Evolutionary conservation across 2,888 invertebrate species (phyloP).

Genomic region (Carabus problematicus): DNA sequence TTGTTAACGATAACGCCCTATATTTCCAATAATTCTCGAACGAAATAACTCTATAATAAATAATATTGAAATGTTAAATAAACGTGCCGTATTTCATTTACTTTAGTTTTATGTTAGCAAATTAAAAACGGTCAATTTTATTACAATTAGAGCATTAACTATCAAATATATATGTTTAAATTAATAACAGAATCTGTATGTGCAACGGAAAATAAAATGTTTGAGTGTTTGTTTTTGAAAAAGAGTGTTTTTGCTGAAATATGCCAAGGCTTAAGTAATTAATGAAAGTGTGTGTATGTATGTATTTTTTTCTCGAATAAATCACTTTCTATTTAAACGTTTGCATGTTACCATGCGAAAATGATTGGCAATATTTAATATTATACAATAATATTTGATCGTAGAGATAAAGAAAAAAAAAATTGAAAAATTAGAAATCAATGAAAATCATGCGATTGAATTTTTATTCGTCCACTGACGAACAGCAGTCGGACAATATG

Average conservation of each 20-base stretch:
- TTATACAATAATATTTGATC: too few species aligned
- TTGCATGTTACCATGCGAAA: background rate
- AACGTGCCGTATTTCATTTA: too few species aligned
- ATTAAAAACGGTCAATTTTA: background rate
- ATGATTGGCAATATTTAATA: background rate
- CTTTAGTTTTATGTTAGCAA: too few species aligned
- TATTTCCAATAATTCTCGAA: too few species aligned
- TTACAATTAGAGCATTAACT: background rate
- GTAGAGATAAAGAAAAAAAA: too few species aligned
- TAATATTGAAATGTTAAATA: too few species aligned
- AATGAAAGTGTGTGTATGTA: slow-evolving; percentile 2
- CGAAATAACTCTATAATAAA: too few species aligned
- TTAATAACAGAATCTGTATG: background rate
- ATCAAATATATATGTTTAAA: background rate
- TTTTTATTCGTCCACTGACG: background rate
- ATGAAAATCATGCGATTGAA: too few species aligned
- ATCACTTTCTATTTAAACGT: slow-evolving; percentile 4
- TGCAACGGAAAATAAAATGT: background rate
- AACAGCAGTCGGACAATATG: background rate
- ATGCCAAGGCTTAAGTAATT: slow-evolving; percentile 9
- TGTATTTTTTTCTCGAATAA: background rate
- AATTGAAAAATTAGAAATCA: too few species aligned
- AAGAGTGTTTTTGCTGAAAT: background rate
- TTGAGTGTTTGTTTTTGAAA: background rate
- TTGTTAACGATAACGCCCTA: too few species aligned